Evolutionary conservation across 2,888 invertebrate genomes (phyloP), one percentile per base, ranked within the genome.

Genomic region (Andrena fulva): DNA sequence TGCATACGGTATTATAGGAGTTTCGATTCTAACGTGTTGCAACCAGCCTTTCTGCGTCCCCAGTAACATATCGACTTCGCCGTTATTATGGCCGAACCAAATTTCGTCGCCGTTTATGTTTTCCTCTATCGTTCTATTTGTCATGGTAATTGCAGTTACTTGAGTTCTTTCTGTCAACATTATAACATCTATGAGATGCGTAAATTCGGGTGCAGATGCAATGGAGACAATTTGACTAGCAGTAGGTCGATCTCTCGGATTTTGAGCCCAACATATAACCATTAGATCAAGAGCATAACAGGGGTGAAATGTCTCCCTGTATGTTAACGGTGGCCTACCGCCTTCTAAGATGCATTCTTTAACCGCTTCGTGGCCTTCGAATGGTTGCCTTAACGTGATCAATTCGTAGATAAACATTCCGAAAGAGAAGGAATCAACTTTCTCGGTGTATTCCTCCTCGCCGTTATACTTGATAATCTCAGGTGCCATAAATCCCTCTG

Each of bases 401-500:
- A 99, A 95, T 94, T 99, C 99, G 94, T 99, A 99, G 88, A 99
- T 95, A 92, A 99, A 97, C 99, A 99, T 99, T 24, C 99, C 99
- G 94, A 99, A 99, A 0, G 99, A 99, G 94, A 99, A 99, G 88
- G 99, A 99, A 93, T 99, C 99, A 77, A 99, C 99, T 95, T 99
- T 99, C 92, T 99, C 99, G 0, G 99, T 99, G 90, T 99, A 99
- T 90, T 99, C 99, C 93, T 99, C 99, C 93, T 99, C 99, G 0
- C 99, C 99, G 93, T 99, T 99, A 94, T 98, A 99, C 66, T 98
- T 96, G 95, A 99, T 98, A 86, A 99, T 99, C 95, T 99, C 99
- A 0, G 99, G 99, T 2, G 99, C 99, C 98, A 99, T 99, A 94
- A 99, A 99, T 0, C 99, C 99, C 94, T 99, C 99, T 0, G 99